These are phyloP conservation scores for Florisuga fusca DNA, from an alignment of 2,797 vertebrate species.

Conservation along the genomic window DNA sequence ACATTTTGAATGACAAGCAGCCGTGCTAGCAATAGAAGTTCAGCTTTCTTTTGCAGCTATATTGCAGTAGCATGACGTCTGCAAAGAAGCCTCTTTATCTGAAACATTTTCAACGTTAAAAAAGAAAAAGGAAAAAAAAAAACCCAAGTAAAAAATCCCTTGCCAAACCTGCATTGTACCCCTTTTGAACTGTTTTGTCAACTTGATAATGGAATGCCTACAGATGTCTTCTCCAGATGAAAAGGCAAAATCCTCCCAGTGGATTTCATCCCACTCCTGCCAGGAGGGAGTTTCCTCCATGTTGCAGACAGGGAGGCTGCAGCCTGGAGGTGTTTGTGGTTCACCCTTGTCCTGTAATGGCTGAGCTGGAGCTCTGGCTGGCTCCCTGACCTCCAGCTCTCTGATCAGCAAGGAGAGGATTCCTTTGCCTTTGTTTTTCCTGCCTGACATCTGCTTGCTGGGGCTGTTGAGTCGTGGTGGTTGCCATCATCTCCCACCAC, in stretches of 20 bases:
- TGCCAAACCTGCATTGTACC: neutral
- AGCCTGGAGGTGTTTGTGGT: neutral
- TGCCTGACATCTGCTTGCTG: neutral
- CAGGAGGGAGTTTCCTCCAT: neutral
- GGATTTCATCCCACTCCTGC: neutral
- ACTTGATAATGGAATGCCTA: neutral
- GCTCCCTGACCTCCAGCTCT: neutral
- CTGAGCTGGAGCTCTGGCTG: neutral
- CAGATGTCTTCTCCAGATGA: neutral
- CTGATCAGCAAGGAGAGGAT: neutral
- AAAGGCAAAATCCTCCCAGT: neutral
- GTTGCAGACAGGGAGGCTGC: neutral
- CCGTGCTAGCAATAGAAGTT: neutral
- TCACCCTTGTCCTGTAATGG: neutral
- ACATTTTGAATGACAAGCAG: neutral
- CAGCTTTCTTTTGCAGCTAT: neutral
- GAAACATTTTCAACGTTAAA: neutral
- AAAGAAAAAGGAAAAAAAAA: neutral
- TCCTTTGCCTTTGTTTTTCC: neutral
- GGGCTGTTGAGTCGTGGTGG: neutral
- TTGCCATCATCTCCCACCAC: neutral
- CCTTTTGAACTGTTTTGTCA: neutral
- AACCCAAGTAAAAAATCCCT: neutral
- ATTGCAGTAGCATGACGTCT: neutral
- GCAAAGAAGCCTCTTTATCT: neutral